phyloP scores from a whole-genome alignment of 2,888 invertebrate genomes.

The Diaperis boleti region DNA sequence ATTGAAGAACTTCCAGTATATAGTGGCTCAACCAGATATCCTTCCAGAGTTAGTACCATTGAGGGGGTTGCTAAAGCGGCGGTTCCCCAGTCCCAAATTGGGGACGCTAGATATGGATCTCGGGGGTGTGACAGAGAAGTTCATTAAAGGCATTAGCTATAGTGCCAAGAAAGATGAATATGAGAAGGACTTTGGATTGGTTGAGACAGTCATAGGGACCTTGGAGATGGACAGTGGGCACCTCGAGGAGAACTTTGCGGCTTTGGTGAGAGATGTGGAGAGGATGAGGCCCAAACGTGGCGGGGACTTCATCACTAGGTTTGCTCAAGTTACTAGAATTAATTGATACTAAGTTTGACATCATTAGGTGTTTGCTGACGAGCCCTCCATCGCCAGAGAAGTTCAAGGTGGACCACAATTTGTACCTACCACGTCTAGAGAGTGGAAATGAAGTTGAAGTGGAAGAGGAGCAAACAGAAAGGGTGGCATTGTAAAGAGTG shows the following conservation, averaged over 20 bases:
- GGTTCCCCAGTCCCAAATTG: constrained; percentile 77
- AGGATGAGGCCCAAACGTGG: constrained; percentile 74
- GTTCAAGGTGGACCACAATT: constrained; percentile 74
- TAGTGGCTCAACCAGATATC: constrained; percentile 85
- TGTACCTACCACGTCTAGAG: constrained; percentile 55
- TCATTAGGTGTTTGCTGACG: constrained; percentile 66
- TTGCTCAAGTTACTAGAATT: too few species aligned
- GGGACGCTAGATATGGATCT: constrained; percentile 80
- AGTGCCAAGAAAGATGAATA: constrained; percentile 74
- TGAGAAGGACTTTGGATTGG: constrained; percentile 78
- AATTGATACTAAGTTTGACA: not conserved
- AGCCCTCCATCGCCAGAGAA: constrained; percentile 76
- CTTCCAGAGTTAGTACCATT: constrained; percentile 81
- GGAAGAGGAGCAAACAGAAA: constrained; percentile 56
- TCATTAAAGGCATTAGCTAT: constrained; percentile 79
- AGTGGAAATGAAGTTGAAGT: constrained; percentile 53
- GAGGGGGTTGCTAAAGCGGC: constrained; percentile 81
- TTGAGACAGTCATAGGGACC: constrained; percentile 77
- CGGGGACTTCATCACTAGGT: constrained; percentile 79
- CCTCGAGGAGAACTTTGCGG: constrained; percentile 79
- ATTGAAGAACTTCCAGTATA: constrained; percentile 77
- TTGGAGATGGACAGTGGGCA: constrained; percentile 78
- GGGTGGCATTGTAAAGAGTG: constrained; percentile 48
- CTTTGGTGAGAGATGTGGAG: constrained; percentile 76
- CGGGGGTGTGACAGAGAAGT: constrained; percentile 72